phyloP scores from a whole-genome alignment of 2,797 vertebrate genomes.

The Sebastiscus albofasciatus region DNA sequence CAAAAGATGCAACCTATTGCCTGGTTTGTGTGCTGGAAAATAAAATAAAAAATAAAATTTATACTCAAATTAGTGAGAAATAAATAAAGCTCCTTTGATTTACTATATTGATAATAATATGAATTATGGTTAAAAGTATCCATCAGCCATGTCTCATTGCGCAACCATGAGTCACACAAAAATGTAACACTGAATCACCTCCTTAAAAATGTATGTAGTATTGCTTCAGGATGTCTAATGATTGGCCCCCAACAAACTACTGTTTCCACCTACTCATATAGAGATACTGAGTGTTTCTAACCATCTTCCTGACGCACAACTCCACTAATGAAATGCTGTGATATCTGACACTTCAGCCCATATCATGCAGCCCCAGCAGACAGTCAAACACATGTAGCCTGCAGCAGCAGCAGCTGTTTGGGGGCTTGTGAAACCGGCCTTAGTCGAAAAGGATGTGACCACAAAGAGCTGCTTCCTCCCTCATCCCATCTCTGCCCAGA shows the following conservation, averaged over 20 bases:
- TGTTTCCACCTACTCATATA: background rate
- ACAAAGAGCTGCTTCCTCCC: conserved; percentile 82
- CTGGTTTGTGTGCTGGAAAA: background rate
- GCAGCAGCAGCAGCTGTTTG: conserved; percentile 74
- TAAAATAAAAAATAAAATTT: background rate
- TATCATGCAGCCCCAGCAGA: background rate
- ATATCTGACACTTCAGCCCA: background rate
- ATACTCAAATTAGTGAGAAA: background rate
- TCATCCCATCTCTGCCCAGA: conserved; percentile 73
- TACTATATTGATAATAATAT: background rate
- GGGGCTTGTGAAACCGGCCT: conserved; percentile 68
- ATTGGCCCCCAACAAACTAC: background rate
- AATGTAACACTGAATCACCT: background rate
- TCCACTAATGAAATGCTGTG: background rate
- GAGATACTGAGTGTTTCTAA: background rate
- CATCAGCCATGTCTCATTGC: background rate
- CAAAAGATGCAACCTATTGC: background rate
- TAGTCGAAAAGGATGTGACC: conserved; percentile 80
- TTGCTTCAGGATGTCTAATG: background rate
- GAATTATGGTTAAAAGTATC: background rate
- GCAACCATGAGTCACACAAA: background rate
- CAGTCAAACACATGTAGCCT: conserved; percentile 49
- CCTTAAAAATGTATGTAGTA: background rate
- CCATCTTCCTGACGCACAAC: background rate
- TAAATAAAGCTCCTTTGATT: background rate